phyloP scores from a whole-genome alignment of 2,888 invertebrate genomes.

The Oscheius myriophilus region DNA sequence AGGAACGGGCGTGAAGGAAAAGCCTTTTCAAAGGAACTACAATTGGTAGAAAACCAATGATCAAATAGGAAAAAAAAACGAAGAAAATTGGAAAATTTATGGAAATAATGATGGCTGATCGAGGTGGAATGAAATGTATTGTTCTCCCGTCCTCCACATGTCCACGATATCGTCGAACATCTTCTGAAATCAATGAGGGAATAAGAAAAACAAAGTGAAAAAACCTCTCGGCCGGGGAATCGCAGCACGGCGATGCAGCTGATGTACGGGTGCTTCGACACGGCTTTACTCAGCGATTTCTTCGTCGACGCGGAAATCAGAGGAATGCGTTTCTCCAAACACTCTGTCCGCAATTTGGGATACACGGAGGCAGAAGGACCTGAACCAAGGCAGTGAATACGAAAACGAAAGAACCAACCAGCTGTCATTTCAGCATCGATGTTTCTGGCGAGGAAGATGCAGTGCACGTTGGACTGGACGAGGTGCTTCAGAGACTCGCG shows the following conservation, averaged over 20 bases:
- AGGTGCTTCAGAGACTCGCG: constrained; percentile 43
- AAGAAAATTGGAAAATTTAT: constrained; percentile 1
- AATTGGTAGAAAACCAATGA: background rate
- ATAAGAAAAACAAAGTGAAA: background rate
- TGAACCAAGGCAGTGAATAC: background rate
- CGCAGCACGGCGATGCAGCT: constrained; percentile 38
- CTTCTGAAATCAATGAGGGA: constrained; percentile 25
- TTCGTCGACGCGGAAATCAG: constrained; percentile 34
- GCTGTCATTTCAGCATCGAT: constrained; percentile 34
- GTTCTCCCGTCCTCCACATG: constrained; percentile 26
- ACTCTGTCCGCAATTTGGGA: constrained; percentile 21
- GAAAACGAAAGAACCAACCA: constrained; percentile 25
- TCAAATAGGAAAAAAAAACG: background rate
- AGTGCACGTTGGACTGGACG: constrained; percentile 26
- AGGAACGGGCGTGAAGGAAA: background rate
- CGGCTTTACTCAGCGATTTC: constrained; percentile 32
- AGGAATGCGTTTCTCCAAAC: constrained; percentile 10
- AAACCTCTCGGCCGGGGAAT: constrained; percentile 35
- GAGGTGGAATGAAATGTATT: constrained; percentile 33
- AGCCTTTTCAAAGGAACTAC: background rate
- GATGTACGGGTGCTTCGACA: constrained; percentile 47
- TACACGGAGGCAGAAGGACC: constrained; percentile 27
- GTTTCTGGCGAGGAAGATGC: constrained; percentile 41
- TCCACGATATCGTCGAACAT: constrained; percentile 27
- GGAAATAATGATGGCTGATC: constrained; percentile 44